Base-by-base conservation (phyloP, 1,140 invertebrate species). In the Lordiphosa clarofinis region DNA sequence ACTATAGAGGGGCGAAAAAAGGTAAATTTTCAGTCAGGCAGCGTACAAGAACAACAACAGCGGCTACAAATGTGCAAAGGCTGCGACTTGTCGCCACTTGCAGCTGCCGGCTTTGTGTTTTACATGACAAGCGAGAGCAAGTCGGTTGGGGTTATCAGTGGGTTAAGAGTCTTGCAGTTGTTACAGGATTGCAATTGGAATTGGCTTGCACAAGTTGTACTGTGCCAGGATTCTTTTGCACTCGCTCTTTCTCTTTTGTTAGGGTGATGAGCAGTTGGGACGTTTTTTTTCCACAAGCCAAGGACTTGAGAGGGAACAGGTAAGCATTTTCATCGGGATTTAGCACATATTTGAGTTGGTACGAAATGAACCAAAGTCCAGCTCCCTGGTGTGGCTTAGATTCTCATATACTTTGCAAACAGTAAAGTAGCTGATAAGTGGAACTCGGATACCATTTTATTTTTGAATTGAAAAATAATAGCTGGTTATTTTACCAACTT, bases 81-180 rank as follows among this genome's bases (percentile, higher is more conserved):
- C 67, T 60, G 67, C 58, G 56, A 72, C 72, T 61, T 82, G 76
- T 81, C 76, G 63, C 71, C 76, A 81, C 72, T 81, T 75, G 73
- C 38, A 56, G 58, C 65, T 73, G 50, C 75, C 64, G 68, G 62
- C 57, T 70, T 56, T 56, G 57, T 81, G 75, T 82, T 82, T 75
- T 64, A 81, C 75, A 82, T 76, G 73, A 82, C 76, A 82, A 43
- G 67, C 71, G 55, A 62, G 61, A 62, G 61, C 66, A 67, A 75
- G 71, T 63, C 66, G 56, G 31, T 12, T 35, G 24, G 70, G 56
- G 47, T 53, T 70, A 70, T 56, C 39, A 46, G 19, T 28, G 35
- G 50, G 50, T 67, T 68, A 68, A 63, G 48, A 36, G 12, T 60
- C 64, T 67, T 58, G 40, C 55, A 67, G 63, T 67, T 67, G 15